Percentiles rank a stretch among this genome's conserved stretches.
These are phyloP conservation scores for Cettia cetti DNA, from an alignment of 2,113 vertebrate genomes.

Conservation along the genomic window DNA sequence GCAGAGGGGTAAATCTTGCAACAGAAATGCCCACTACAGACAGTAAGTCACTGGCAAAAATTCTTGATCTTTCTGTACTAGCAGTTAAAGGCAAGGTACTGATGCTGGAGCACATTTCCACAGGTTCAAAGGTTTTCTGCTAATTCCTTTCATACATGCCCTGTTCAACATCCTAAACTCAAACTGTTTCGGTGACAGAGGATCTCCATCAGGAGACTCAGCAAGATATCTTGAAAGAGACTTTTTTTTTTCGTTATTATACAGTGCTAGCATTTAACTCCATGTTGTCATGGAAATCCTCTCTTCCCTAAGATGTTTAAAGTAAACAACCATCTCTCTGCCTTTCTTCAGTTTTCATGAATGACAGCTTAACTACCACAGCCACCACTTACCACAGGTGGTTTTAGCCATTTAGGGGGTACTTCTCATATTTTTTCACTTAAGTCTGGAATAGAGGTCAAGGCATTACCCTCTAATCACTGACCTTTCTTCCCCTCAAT, in stretches of 20 bases:
- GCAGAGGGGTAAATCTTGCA: background rate
- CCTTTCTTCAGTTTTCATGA: slow-evolving; percentile 49
- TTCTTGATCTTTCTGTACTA: background rate
- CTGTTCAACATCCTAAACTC: background rate
- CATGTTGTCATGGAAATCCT: slow-evolving; percentile 47
- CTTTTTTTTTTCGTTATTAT: background rate
- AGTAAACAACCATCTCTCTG: slow-evolving; percentile 50
- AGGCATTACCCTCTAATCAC: background rate
- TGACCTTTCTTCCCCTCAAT: background rate
- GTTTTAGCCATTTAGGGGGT: background rate
- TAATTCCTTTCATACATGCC: background rate
- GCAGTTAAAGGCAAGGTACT: background rate
- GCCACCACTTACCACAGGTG: background rate
- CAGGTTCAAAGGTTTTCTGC: background rate
- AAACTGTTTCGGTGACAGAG: background rate
- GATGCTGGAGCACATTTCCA: background rate
- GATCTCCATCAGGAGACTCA: background rate
- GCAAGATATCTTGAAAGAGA: background rate
- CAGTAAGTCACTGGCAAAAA: background rate
- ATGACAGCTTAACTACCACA: slow-evolving; percentile 50
- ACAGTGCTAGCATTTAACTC: background rate
- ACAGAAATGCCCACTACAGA: background rate
- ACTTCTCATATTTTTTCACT: slow-evolving; percentile 31
- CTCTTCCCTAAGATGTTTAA: background rate
- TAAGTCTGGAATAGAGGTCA: slow-evolving; percentile 24